Conservation (phyloP, 2,113 vertebrate species). For the Platichthys flesus region DNA sequence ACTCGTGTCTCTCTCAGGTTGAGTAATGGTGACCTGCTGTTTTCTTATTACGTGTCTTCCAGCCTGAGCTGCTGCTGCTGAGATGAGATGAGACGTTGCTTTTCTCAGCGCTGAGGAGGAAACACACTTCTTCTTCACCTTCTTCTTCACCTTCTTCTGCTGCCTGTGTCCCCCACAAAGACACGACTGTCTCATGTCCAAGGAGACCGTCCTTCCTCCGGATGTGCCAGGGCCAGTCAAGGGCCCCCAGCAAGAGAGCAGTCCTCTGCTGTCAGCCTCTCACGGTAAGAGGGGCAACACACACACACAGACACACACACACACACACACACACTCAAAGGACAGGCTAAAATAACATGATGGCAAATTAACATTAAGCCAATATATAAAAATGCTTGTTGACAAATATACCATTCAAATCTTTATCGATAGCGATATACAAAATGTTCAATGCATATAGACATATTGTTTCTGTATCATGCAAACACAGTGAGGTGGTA, state of each 20-base stretch:
- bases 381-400: too few species aligned
- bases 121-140: neutral
- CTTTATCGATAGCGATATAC: too few species aligned
- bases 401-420: too few species aligned
- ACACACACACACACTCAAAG: neutral
- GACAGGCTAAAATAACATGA: neutral
- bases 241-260: constrained; percentile 81
- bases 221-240: constrained; percentile 87
- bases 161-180: constrained; percentile 57
- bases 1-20: constrained; percentile 1
- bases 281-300: constrained; percentile 81
- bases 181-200: constrained; percentile 93
- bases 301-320: neutral
- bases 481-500: too few species aligned
- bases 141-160: constrained; percentile 27
- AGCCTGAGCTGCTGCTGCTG: neutral
- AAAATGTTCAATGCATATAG: too few species aligned
- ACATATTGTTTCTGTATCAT: too few species aligned
- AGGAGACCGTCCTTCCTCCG: constrained; percentile 85
- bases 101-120: neutral
- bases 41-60: neutral
- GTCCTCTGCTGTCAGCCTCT: constrained; percentile 80
- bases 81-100: constrained; percentile 47
- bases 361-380: too few species aligned
- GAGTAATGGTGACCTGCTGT: neutral